Percentiles rank a stretch among this genome's conserved stretches.
These are phyloP conservation scores for Phylloscopus trochilus DNA, from an alignment of 2,113 vertebrate genomes.

Conservation along the genomic window DNA sequence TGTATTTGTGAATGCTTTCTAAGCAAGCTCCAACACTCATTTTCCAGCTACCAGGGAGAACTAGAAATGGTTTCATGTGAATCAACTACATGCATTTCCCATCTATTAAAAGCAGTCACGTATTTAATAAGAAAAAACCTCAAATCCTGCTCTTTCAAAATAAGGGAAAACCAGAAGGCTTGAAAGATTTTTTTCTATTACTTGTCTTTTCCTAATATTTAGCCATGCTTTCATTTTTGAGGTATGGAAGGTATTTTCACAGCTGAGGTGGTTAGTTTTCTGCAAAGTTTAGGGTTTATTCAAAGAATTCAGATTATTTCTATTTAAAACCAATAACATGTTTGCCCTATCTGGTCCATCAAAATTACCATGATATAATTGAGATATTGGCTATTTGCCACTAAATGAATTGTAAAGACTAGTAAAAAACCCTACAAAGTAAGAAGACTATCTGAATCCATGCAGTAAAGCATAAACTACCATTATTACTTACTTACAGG, in stretches of 20 bases:
- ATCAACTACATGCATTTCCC: neutral
- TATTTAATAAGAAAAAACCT: neutral
- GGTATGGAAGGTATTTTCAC: neutral
- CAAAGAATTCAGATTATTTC: neutral
- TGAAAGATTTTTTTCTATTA: neutral
- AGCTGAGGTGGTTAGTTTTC: neutral
- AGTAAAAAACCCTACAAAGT: neutral
- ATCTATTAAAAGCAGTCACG: neutral
- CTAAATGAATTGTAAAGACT: neutral
- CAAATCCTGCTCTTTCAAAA: neutral
- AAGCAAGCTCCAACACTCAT: neutral
- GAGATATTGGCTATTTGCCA: neutral
- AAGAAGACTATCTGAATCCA: neutral
- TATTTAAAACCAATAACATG: neutral
- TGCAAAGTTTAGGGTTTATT: neutral
- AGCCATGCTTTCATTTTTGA: neutral
- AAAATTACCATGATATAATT: neutral
- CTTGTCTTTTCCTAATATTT: neutral
- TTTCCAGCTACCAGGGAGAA: neutral
- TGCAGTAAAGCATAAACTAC: neutral
- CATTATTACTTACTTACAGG: neutral
- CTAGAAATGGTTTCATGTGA: neutral
- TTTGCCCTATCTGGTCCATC: neutral
- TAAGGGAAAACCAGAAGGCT: neutral
- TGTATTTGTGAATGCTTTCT: neutral